Evolutionary conservation across 2,888 invertebrate genomes (phyloP).

Genomic region (Latrodectus elegans): DNA sequence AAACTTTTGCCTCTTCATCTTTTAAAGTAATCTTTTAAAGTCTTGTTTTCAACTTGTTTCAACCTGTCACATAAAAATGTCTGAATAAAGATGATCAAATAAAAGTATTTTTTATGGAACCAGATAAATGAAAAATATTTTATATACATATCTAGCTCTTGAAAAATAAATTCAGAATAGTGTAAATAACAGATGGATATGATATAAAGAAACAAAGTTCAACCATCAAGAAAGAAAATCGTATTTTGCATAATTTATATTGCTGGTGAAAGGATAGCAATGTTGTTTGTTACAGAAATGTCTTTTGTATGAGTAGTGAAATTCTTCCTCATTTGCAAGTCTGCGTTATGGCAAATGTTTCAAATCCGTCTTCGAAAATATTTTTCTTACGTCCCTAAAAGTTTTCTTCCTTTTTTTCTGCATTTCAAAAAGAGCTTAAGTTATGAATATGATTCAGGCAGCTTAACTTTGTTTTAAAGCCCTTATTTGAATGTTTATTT

Average conservation of each 20-base stretch:
- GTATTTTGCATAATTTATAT: constrained; percentile 64
- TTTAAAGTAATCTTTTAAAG: constrained; percentile 21
- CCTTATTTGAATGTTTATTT: not conserved
- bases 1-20: constrained; percentile 17
- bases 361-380: constrained; percentile 23
- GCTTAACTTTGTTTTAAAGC: not conserved
- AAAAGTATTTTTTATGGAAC: constrained; percentile 38
- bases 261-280: constrained; percentile 43
- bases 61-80: constrained; percentile 11
- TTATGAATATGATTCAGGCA: constrained; percentile 25
- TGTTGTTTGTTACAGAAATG: constrained; percentile 54
- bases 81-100: constrained; percentile 24
- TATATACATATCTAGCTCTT: constrained; percentile 18
- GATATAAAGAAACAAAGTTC: constrained; percentile 1
- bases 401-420: constrained; percentile 7
- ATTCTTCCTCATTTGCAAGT: constrained; percentile 55
- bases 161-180: constrained; percentile 32
- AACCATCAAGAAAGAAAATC: constrained; percentile 27
- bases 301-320: constrained; percentile 49
- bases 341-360: constrained; percentile 23
- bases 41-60: constrained; percentile 14
- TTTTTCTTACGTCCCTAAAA: constrained; percentile 18
- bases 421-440: constrained; percentile 16
- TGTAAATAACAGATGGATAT: not conserved
- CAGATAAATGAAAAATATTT: constrained; percentile 54